phyloP scores from a whole-genome alignment of 2,888 invertebrate species.

The Amiota communis region DNA sequence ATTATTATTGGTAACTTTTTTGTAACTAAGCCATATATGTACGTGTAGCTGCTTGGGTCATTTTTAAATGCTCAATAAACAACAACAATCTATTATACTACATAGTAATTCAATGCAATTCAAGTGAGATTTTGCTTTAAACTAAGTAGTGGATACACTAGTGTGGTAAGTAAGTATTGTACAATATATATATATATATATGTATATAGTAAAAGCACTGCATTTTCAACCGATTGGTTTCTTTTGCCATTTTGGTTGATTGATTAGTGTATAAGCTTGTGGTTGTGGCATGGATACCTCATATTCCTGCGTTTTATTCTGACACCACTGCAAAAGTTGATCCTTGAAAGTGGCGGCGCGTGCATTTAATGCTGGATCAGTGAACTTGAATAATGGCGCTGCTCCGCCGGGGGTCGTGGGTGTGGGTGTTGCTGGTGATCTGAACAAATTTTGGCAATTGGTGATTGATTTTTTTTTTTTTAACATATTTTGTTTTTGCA shows the following conservation, averaged over 20 bases:
- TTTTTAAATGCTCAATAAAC: no score
- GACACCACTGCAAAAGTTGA: constrained; percentile 96
- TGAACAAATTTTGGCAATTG: constrained; percentile 73
- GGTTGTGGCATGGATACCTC: constrained; percentile 79
- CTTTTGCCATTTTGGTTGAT: constrained; percentile 32
- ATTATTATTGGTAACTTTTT: no score
- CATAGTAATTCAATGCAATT: no score
- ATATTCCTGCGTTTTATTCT: constrained; percentile 97
- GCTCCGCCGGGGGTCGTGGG: constrained; percentile 74
- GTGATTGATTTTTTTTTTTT: constrained; percentile 39
- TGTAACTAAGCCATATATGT: no score
- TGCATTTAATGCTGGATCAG: constrained; percentile 90
- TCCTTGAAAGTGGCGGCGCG: constrained; percentile 97
- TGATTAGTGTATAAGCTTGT: no score
- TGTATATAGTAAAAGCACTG: constrained; percentile 15
- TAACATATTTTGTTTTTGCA: constrained; percentile 18
- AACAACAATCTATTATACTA: no score
- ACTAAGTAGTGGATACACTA: no score
- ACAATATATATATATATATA: no score
- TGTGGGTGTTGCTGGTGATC: constrained; percentile 83
- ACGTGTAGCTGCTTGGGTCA: no score
- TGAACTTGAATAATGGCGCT: constrained; percentile 90
- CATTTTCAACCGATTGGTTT: constrained; percentile 38
- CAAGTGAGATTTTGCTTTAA: no score
- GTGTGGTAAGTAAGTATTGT: no score